Evolutionary conservation across 2,888 invertebrate genomes (phyloP).

Genomic region (Hyles lineata): DNA sequence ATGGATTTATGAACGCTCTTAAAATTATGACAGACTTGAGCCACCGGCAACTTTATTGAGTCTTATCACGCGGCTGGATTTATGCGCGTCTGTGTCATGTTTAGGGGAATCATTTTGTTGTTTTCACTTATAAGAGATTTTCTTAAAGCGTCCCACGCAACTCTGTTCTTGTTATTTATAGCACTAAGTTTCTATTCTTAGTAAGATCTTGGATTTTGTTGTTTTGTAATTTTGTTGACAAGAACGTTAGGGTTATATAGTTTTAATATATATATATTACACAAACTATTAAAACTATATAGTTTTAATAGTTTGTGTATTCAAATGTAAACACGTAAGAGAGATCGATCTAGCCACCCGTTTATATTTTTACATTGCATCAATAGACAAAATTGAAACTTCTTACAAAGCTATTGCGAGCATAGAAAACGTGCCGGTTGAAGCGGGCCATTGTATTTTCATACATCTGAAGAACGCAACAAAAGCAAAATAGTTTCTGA

Average conservation of each 20-base stretch:
- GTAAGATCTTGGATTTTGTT: too few relatives aligned
- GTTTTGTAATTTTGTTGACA: not conserved
- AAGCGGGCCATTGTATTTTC: constrained; percentile 68
- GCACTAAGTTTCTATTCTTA: not conserved
- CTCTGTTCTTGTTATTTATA: constrained; percentile 9
- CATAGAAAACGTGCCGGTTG: constrained; percentile 47
- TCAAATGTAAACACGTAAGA: not conserved
- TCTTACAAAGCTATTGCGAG: constrained; percentile 53
- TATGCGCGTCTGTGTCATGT: constrained; percentile 69
- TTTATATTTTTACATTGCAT: constrained; percentile 13
- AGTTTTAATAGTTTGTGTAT: not conserved
- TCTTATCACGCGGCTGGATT: constrained; percentile 73
- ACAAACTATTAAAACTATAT: too few relatives aligned
- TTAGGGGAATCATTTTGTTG: constrained; percentile 65
- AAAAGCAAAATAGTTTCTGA: constrained; percentile 79
- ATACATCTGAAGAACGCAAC: constrained; percentile 70
- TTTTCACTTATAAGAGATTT: constrained; percentile 54
- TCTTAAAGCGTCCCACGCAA: constrained; percentile 28
- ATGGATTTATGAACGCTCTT: constrained; percentile 83
- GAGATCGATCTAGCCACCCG: not conserved
- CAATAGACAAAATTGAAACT: constrained; percentile 35
- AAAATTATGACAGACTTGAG: constrained; percentile 77
- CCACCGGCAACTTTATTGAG: constrained; percentile 78
- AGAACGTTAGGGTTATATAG: too few relatives aligned
- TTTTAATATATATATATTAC: too few relatives aligned